These are phyloP conservation scores for Galago senegalensis DNA, from an alignment of 2,797 vertebrate genomes.

Conservation along the genomic window DNA sequence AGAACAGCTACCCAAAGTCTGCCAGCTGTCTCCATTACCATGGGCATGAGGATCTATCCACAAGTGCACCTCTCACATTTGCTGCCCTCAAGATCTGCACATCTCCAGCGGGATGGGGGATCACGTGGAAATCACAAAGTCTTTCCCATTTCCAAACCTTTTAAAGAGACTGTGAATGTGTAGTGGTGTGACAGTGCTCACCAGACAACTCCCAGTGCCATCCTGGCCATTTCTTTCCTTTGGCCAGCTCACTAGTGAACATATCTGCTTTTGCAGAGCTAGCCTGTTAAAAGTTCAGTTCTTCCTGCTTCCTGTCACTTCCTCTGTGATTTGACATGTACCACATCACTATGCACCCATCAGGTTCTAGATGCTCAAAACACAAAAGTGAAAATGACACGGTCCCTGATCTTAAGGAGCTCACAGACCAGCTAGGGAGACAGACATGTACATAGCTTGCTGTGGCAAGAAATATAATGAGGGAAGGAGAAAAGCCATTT, in stretches of 20 bases:
- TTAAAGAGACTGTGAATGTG: neutral
- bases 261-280: neutral
- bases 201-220: neutral
- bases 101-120: neutral
- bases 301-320: neutral
- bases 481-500: neutral
- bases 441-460: neutral
- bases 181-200: neutral
- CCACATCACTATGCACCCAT: neutral
- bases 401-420: neutral
- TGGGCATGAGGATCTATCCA: neutral
- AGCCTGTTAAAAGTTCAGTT: neutral
- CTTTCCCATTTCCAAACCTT: slow-evolving; percentile 28
- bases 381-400: neutral
- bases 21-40: neutral
- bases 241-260: neutral
- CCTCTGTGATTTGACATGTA: neutral
- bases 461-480: neutral
- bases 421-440: neutral
- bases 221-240: neutral
- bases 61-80: neutral
- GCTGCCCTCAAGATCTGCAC: neutral
- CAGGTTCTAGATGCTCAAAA: neutral
- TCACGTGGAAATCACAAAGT: neutral
- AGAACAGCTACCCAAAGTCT: neutral